Base-by-base conservation (phyloP, 2,113 vertebrate genomes). In the Raja brachyura region DNA sequence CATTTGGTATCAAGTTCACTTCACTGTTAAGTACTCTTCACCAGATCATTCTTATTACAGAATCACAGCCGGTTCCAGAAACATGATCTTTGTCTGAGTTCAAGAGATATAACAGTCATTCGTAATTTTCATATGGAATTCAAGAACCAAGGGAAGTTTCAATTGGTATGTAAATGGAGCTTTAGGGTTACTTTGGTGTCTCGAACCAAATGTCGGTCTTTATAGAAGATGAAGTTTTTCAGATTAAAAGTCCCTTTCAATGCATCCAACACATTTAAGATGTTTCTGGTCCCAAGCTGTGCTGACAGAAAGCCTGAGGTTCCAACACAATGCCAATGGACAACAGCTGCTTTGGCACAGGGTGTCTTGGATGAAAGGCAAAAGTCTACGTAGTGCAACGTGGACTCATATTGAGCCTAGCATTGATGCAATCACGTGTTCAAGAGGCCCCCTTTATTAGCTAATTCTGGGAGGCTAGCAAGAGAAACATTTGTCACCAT, bases 41-140 rank as follows among this genome's bases (percentile, higher is more conserved):
- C 61, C 28, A 61, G 9, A 56, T 93, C 13, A 54, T 90, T 93
- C 93, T 93, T 70, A 94, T 94, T 94, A 66, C 74, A 99, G 98
- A 94, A 94, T 76, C 95, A 95, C 94, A 94, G 93, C 93, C 96
- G 96, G 95, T 93, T 94, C 94, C 95, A 95, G 95, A 95, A 96
- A 94, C 73, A 94, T 61, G 93, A 94, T 14, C 93, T 94, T 18
- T 98, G 97, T 94, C 93, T 98, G 54, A 95, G 97, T 93, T 95
- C 96, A 93, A 95, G 97, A 56, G 95, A 98, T 68, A 94, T 97
- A 79, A 94, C 97, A 93, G 95, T 96, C 81, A 93, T 99, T 83
- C 95, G 95, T 90, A 96, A 95, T 95, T 98, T 99, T 94, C 86
- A 96, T 86, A 96, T 96, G 93, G 98, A 97, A 94, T 95, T 98